A percentile compares a stretch with the other conserved stretches of the same genome.
These are phyloP conservation scores for Drosophila willistoni DNA, from an alignment of 1,140 invertebrate genomes.

Conservation along the genomic window DNA sequence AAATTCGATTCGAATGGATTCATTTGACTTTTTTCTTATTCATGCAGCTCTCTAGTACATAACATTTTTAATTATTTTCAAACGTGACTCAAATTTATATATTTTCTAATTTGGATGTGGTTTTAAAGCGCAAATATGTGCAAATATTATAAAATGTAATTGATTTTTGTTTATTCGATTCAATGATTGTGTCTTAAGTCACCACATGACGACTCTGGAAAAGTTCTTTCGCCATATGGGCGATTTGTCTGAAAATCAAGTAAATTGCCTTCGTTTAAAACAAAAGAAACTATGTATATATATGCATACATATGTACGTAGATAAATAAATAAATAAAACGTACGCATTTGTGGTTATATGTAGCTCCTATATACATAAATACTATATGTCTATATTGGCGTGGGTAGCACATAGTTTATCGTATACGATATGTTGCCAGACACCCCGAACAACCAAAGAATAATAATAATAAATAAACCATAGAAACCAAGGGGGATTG, in stretches of 20 bases:
- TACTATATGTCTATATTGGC: conserved; percentile 16
- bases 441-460: conserved; percentile 17
- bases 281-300: background rate
- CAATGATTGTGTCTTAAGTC: background rate
- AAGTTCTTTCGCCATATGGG: background rate
- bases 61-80: background rate
- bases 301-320: background rate
- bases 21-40: no score
- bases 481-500: conserved; percentile 32
- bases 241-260: background rate
- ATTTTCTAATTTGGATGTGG: no score
- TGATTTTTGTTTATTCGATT: background rate
- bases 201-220: background rate
- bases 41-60: no score
- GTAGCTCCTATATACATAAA: background rate
- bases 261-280: conserved; percentile 8
- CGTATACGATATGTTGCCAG: conserved; percentile 31
- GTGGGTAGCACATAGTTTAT: conserved; percentile 22
- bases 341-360: background rate
- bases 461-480: conserved; percentile 26
- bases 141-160: background rate
- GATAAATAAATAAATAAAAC: conserved; percentile 4
- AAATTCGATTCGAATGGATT: no score
- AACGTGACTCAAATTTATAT: background rate
- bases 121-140: background rate